These are phyloP conservation scores for Philereme transversata DNA, from an alignment of 2,888 invertebrate species.

Conservation along the genomic window DNA sequence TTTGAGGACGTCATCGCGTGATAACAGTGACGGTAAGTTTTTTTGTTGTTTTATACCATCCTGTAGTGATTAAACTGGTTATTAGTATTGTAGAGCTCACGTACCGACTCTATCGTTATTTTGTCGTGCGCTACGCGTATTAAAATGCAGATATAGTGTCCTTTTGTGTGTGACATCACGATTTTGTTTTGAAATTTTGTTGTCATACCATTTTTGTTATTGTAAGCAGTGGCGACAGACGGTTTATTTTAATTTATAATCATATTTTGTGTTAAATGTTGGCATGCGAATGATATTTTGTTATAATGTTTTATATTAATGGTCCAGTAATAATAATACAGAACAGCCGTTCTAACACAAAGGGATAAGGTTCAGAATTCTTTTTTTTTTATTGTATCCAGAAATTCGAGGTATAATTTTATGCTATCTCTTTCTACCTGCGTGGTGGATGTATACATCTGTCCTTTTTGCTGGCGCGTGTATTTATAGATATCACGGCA, in stretches of 20 bases:
- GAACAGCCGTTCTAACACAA: conserved; percentile 14
- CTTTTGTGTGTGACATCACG: conserved; percentile 49
- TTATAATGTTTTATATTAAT: conserved; percentile 7
- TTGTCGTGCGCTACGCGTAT: conserved; percentile 42
- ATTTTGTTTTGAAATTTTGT: conserved; percentile 38
- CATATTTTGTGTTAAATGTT: neutral
- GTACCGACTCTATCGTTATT: conserved; percentile 34
- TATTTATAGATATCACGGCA: conserved; percentile 37
- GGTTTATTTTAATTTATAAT: conserved; percentile 19
- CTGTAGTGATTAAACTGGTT: conserved; percentile 22
- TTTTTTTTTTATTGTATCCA: conserved; percentile 19
- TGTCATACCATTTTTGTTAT: conserved; percentile 35
- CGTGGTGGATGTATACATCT: conserved; percentile 41
- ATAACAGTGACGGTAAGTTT: conserved; percentile 60
- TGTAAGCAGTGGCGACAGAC: conserved; percentile 3
- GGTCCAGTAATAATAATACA: conserved; percentile 7
- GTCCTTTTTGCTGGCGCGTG: conserved; percentile 53
- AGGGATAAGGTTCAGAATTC: conserved; percentile 28
- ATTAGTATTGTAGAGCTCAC: conserved; percentile 30
- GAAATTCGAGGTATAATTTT: conserved; percentile 27
- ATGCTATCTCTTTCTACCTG: conserved; percentile 55
- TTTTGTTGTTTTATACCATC: conserved; percentile 25
- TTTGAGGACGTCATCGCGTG: conserved; percentile 55
- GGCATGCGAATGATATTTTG: conserved; percentile 1
- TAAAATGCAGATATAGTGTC: conserved; percentile 53